phyloP scores from a whole-genome alignment of 2,888 invertebrate species.

The Axea sp. region DNA sequence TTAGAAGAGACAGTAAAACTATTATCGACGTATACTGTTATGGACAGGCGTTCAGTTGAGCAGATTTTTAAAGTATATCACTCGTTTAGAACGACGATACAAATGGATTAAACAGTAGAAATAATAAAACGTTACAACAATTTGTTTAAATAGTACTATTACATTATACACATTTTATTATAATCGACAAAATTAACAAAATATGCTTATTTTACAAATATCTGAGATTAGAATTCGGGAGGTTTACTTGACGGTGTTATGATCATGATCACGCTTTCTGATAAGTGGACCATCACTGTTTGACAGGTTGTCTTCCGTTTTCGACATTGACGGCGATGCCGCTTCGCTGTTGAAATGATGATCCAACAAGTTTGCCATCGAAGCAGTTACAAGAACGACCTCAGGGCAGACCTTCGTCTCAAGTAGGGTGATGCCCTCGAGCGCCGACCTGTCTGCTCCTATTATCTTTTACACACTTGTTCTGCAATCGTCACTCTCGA shows the following conservation, averaged over 20 bases:
- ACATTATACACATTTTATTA: too few species aligned
- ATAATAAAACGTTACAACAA: too few species aligned
- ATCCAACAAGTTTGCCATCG: constrained; percentile 55
- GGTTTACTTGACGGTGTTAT: constrained; percentile 63
- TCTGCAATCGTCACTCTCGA: constrained; percentile 46
- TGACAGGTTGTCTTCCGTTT: constrained; percentile 75
- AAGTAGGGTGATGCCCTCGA: constrained; percentile 49
- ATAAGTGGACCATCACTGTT: constrained; percentile 76
- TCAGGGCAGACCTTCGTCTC: constrained; percentile 40
- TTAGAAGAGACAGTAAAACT: too few species aligned
- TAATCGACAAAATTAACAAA: too few species aligned
- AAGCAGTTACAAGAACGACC: constrained; percentile 26
- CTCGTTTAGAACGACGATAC: too few species aligned
- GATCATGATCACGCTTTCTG: constrained; percentile 67
- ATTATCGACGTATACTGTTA: too few species aligned
- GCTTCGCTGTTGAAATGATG: constrained; percentile 58
- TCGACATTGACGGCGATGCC: constrained; percentile 74
- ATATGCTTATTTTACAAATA: too few species aligned
- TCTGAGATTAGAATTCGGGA: too few species aligned
- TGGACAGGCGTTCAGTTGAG: too few species aligned
- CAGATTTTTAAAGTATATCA: too few species aligned
- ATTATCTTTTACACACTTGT: constrained; percentile 52
- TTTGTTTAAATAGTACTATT: too few species aligned
- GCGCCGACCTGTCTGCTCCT: constrained; percentile 45
- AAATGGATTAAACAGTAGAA: too few species aligned